phyloP scores from a whole-genome alignment of 2,888 invertebrate genomes.

The Aethes cnicana region DNA sequence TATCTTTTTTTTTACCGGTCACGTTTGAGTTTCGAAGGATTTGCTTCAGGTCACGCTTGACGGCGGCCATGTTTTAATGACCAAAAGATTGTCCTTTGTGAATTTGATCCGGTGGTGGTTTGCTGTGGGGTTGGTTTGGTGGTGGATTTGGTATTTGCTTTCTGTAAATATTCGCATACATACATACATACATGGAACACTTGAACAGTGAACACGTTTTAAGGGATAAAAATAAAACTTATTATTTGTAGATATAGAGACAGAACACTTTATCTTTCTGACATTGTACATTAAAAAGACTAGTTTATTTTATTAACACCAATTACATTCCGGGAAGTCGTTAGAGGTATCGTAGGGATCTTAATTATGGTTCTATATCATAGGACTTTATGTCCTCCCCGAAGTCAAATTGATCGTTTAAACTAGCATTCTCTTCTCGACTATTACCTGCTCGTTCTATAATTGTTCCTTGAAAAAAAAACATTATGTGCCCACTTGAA shows the following conservation, averaged over 20 bases:
- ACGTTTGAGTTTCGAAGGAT: constrained; percentile 17
- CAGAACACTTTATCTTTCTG: background rate
- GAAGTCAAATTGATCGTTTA: constrained; percentile 6
- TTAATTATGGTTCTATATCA: constrained; percentile 45
- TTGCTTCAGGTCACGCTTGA: constrained; percentile 24
- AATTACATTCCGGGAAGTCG: constrained; percentile 34
- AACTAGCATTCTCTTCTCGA: too few species aligned
- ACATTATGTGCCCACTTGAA: too few species aligned
- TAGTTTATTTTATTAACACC: constrained; percentile 28
- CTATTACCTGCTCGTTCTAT: too few species aligned
- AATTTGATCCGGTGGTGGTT: constrained; percentile 2
- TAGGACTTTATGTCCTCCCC: constrained; percentile 32
- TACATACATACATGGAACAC: too few species aligned
- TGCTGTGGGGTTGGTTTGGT: constrained; percentile 17
- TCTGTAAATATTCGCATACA: constrained; percentile 3
- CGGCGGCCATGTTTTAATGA: background rate
- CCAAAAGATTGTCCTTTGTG: constrained; percentile 5
- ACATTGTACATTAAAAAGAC: constrained; percentile 2
- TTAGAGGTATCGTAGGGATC: constrained; percentile 35
- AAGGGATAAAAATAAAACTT: too few species aligned
- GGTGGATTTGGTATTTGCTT: constrained; percentile 18
- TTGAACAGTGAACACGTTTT: too few species aligned
- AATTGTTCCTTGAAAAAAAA: too few species aligned
- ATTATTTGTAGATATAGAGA: too few species aligned
- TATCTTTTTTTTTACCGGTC: constrained; percentile 42